A percentile compares a stretch with the other conserved stretches of the same genome.
These are phyloP conservation scores for Nycticorax nycticorax DNA, from an alignment of 2,113 vertebrate species.

Conservation along the genomic window DNA sequence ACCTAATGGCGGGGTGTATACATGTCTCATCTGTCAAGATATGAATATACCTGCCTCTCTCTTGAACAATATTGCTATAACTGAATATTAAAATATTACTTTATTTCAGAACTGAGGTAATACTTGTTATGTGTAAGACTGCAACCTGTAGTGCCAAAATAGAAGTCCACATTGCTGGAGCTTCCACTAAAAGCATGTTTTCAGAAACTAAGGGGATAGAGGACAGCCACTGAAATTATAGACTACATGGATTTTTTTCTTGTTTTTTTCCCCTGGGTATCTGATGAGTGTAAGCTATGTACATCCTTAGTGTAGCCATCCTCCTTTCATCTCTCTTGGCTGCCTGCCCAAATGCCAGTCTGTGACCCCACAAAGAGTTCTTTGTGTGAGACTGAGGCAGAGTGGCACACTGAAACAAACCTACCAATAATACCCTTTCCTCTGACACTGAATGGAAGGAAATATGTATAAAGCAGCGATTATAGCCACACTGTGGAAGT, in stretches of 20 bases:
- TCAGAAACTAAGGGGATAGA: not conserved
- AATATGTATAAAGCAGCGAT: conserved; percentile 20
- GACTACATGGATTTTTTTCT: not conserved
- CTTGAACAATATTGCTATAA: not conserved
- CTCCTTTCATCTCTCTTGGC: conserved; percentile 55
- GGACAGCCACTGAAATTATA: not conserved
- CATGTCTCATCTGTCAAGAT: not conserved
- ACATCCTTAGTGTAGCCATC: conserved; percentile 40
- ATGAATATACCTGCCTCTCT: not conserved
- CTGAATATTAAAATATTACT: not conserved
- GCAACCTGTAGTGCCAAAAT: not conserved
- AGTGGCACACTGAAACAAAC: conserved; percentile 40
- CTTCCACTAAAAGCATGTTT: not conserved
- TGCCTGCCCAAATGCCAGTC: conserved; percentile 51
- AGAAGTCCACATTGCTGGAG: not conserved
- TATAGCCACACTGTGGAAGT: not conserved
- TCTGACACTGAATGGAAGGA: conserved; percentile 11
- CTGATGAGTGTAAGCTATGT: conserved; percentile 44
- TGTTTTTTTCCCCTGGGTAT: not conserved
- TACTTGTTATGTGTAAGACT: not conserved
- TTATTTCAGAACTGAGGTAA: not conserved
- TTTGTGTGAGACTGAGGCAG: conserved; percentile 28
- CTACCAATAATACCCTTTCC: conserved; percentile 51
- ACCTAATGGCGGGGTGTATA: not conserved
- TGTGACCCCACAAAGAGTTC: conserved; percentile 54